These are phyloP conservation scores for Ceramica pisi DNA, from an alignment of 2,888 invertebrate species.

Conservation along the genomic window DNA sequence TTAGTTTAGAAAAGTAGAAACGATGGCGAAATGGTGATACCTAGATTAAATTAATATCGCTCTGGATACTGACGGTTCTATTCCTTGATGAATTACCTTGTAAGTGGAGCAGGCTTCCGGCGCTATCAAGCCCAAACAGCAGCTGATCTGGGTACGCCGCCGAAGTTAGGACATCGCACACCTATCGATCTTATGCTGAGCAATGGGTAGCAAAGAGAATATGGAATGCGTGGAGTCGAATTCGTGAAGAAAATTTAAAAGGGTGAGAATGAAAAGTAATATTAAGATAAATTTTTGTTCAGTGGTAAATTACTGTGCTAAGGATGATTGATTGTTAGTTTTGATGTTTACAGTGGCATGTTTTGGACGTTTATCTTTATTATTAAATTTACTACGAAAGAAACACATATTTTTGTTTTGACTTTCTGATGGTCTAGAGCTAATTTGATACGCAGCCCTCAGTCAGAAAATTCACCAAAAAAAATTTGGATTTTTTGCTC, in stretches of 20 bases:
- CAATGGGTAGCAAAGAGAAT: constrained; percentile 11
- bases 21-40: constrained; percentile 38
- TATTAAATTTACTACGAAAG: neutral
- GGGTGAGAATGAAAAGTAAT: neutral
- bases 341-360: no score
- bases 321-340: no score
- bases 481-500: neutral
- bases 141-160: constrained; percentile 28
- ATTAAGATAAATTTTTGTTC: neutral
- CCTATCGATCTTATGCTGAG: constrained; percentile 39
- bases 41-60: constrained; percentile 9
- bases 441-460: no score
- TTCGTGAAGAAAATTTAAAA: neutral
- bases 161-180: constrained; percentile 41
- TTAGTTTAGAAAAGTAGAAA: neutral
- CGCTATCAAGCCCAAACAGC: constrained; percentile 14
- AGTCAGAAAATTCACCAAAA: no score
- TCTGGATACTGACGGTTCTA: constrained; percentile 30
- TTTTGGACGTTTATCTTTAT: no score
- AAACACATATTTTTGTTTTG: no score
- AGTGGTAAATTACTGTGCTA: neutral
- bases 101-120: constrained; percentile 47
- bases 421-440: no score
- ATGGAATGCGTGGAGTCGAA: constrained; percentile 22
- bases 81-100: constrained; percentile 36